Evolutionary conservation across 37 sponge, comb jelly and placozoan species (phyloP).

Genomic region (Haliclona indistincta): DNA sequence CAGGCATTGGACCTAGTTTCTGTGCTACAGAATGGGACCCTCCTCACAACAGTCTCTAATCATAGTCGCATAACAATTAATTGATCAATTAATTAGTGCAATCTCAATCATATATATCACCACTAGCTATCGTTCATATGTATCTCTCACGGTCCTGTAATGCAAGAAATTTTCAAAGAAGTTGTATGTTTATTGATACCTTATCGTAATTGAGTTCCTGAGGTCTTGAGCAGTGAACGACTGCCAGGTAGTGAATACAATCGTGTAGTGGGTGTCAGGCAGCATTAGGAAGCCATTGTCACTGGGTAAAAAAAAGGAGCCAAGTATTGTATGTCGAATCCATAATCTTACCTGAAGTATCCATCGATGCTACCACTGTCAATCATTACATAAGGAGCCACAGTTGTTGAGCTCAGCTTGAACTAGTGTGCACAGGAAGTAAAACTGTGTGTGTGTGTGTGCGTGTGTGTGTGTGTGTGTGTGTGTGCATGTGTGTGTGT

Average conservation of each 20-base stretch:
- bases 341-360: slow-evolving; percentile 54
- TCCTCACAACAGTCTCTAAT: no score
- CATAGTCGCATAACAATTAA: no score
- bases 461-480: not conserved
- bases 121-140: no score
- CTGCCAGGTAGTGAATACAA: slow-evolving; percentile 35
- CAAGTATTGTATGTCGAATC: not conserved
- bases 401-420: slow-evolving; percentile 27
- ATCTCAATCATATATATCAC: no score
- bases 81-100: no score
- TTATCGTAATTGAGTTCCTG: slow-evolving; percentile 6
- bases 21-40: slow-evolving; percentile 59
- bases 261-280: not conserved
- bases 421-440: slow-evolving; percentile 33
- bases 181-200: slow-evolving; percentile 2
- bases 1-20: slow-evolving; percentile 49
- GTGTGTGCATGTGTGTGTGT: slow-evolving; percentile 4
- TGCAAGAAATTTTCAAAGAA: not conserved
- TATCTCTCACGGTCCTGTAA: not conserved
- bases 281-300: slow-evolving; percentile 74
- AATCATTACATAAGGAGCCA: slow-evolving; percentile 80
- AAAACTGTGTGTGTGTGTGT: no score
- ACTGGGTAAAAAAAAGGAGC: slow-evolving; percentile 22
- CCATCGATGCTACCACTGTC: slow-evolving; percentile 34
- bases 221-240: not conserved